phyloP scores from a whole-genome alignment of 1,140 invertebrate genomes.

The Camponotus pennsylvanicus region DNA sequence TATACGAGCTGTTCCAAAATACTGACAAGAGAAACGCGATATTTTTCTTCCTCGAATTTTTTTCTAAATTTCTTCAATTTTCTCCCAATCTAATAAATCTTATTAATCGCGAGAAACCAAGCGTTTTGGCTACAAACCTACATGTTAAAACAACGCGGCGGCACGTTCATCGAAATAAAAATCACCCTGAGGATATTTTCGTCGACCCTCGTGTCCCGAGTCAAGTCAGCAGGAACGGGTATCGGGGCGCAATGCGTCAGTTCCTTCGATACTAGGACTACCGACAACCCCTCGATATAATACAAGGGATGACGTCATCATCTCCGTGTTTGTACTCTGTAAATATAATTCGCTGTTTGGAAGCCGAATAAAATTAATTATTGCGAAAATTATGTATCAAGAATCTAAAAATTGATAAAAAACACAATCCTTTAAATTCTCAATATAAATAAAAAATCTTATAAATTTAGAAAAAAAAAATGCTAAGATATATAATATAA shows the following conservation, averaged over 20 bases:
- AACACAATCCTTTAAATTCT: background rate
- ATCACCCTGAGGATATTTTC: conserved; percentile 56
- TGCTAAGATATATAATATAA: background rate
- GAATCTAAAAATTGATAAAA: background rate
- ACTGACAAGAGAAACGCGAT: background rate
- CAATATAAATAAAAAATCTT: background rate
- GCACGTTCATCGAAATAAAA: conserved; percentile 25
- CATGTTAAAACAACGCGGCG: background rate
- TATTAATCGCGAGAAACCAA: background rate
- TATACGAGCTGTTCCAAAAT: conserved; percentile 25
- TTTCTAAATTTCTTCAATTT: background rate
- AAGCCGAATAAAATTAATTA: background rate
- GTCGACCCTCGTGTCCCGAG: conserved; percentile 45
- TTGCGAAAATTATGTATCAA: background rate
- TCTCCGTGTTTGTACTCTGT: background rate
- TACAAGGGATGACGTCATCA: conserved; percentile 67
- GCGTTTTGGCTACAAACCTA: background rate
- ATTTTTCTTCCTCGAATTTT: background rate
- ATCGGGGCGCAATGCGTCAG: conserved; percentile 52
- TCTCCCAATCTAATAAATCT: too few species aligned
- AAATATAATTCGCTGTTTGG: background rate
- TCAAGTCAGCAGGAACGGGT: conserved; percentile 56
- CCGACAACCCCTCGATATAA: conserved; percentile 50
- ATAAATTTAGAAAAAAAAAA: background rate
- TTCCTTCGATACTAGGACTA: conserved; percentile 55